A percentile compares a stretch with the other conserved stretches of the same genome.
phyloP scores from a whole-genome alignment of 2,113 vertebrate genomes.

The Archocentrus centrarchus region DNA sequence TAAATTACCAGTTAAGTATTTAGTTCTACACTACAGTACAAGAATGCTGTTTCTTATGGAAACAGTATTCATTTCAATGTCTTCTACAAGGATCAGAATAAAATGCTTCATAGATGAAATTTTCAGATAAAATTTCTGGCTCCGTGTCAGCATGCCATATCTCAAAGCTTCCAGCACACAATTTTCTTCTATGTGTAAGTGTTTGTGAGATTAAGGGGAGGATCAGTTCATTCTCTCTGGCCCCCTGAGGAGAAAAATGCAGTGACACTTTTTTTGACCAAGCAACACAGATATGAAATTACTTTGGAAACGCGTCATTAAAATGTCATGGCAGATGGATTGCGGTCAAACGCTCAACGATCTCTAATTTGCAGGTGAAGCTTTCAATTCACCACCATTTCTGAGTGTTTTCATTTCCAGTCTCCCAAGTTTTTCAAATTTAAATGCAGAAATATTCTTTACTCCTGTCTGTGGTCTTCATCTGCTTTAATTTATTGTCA shows the following conservation, averaged over 20 bases:
- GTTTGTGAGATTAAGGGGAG: neutral
- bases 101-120: neutral
- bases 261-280: neutral
- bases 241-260: neutral
- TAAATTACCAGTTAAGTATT: neutral
- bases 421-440: neutral
- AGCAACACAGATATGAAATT: conserved; percentile 20
- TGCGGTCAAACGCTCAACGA: conserved; percentile 34
- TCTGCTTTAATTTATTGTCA: conserved; percentile 28
- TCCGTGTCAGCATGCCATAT: conserved; percentile 8
- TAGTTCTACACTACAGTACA: neutral
- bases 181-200: neutral
- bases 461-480: neutral
- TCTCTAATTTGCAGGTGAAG: conserved; percentile 3
- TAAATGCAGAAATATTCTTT: conserved; percentile 8
- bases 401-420: conserved; percentile 26
- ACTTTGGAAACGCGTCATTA: conserved; percentile 41
- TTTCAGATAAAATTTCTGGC: neutral
- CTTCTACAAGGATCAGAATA: neutral
- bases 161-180: neutral
- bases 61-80: rapidly evolving
- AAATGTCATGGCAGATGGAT: conserved; percentile 32
- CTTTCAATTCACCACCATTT: neutral
- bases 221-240: conserved; percentile 4
- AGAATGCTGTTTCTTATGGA: neutral